Evolutionary conservation across 2,797 vertebrate species (phyloP).

Genomic region (Pelochelys cantorii): DNA sequence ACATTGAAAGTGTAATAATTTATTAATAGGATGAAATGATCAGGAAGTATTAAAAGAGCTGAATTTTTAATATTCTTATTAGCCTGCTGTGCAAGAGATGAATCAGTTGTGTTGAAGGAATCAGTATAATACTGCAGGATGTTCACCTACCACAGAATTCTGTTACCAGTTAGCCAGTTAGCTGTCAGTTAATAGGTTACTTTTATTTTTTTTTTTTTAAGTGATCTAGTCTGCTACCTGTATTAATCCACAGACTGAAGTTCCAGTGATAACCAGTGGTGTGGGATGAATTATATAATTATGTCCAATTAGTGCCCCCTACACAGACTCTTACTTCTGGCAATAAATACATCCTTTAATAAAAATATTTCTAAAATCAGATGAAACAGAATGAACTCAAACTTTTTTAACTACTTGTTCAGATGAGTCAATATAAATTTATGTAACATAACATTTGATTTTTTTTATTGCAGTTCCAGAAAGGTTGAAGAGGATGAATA

Average conservation of each 20-base stretch:
- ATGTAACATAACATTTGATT: conserved; percentile 1
- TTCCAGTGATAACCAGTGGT: not conserved
- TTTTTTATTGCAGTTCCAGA: conserved; percentile 80
- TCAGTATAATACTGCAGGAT: conserved; percentile 35
- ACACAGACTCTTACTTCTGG: not conserved
- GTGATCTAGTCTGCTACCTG: not conserved
- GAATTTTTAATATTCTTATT: conserved; percentile 69
- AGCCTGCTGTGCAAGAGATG: conserved; percentile 57
- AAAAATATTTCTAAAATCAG: not conserved
- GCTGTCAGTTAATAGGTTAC: too few relatives aligned
- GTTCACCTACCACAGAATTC: not conserved
- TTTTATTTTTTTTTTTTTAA: too few relatives aligned
- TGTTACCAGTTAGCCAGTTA: conserved; percentile 9
- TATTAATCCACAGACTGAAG: not conserved
- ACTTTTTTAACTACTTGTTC: not conserved
- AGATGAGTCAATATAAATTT: not conserved
- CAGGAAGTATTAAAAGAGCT: conserved; percentile 68
- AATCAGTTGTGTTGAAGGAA: conserved; percentile 51
- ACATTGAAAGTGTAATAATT: conserved; percentile 58
- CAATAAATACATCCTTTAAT: not conserved
- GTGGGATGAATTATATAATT: conserved; percentile 9
- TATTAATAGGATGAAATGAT: conserved; percentile 62
- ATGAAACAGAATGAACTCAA: not conserved
- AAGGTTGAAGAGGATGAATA: conserved; percentile 89
- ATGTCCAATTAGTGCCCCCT: not conserved